Base-by-base conservation (phyloP, 2,797 vertebrate genomes). In the Acanthurus lineatus region DNA sequence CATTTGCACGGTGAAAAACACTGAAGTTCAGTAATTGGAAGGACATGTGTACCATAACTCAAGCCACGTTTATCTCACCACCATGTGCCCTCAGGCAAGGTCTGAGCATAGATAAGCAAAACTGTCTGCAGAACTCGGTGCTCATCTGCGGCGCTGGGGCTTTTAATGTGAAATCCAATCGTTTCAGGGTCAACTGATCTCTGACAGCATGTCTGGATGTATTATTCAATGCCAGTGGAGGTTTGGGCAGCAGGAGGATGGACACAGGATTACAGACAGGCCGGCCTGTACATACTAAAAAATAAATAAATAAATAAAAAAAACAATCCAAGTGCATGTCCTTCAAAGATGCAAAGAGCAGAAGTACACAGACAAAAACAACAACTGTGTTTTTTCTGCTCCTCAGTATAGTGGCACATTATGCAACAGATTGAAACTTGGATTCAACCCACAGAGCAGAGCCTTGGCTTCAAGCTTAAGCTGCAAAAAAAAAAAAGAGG, bases 181-280 rank as follows among this genome's bases (percentile, higher is more conserved):
- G 83, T 91, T 93, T 93, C 92, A 93, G 92, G 93, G 93, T 92
- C 91, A 93, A 88, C 82, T 87, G 89, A 92, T 90, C 88, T 93
- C 91, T 89, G 91, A 91, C 92, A 91, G 76, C 86, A 82, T 73
- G 91, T 89, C 92, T 89, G 76, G 86, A 93, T 93, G 89, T 88
- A 90, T 92, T 90, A 93, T 91, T 93, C 88, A 92, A 82, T 75
- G 79, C 75, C 75, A 58, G 79, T 71, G 80, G 82, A 89, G 82
- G 80, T 84, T 72, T 2, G 15, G 81, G 82, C 67, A 75, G 73
- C 74, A 73, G 77, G 47, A 82, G 70, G 78, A 85, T 60, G 82
- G 87, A 89, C 85, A 66, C 52, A 59, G 76, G 86, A 77, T 83
- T 63, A 68, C 84, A 80, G 84, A 69, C 79, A 76, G 64, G 59